Base-by-base conservation (phyloP, 2,797 vertebrate genomes). In the Tokudaia tokunoshimensis region DNA sequence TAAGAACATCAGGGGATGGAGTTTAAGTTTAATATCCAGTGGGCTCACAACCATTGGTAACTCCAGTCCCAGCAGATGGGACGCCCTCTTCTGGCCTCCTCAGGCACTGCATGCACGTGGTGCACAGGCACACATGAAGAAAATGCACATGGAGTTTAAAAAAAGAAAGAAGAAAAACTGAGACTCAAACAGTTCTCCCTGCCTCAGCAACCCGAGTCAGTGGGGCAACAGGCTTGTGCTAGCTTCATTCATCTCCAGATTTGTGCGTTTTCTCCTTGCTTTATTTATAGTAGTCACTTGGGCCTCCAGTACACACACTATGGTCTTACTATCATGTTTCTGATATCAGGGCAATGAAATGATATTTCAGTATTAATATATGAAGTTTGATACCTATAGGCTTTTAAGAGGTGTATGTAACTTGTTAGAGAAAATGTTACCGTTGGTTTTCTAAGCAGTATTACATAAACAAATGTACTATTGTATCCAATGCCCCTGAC, bases 401-500 rank as follows among this genome's bases (percentile, higher is more conserved):
- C 15, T 80, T 92, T 41, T 91, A 37, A 61, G 19, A 75, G 34
- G 37, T 79, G 15, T 10, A 75, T 52, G 55, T 7, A 37, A 79
- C 76, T 96, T 95, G 70, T 76, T 55, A 80, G 17, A 91, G 67
- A 44, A 6, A 11, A 26, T 41, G 79, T 44, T 83, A 31, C 14
- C 44, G 12, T 61, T 83, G 26, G 31, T 81, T 95, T 86, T 24
- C 50, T 59, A 22, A 88, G 47, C 55, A 15, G 86, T 84, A 52
- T 83, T 67, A 67, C 31, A 47, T 52, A 76, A 94, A 86, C 22
- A 52, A 15, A 19, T 59, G 63, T 8, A 17, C 7, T 87, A 75
- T 78, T 92, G 24, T 94, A 17, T 41, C 75, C 80, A 70, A 44
- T 70, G 13, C n/a, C 59, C 92, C 94, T 91, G 92, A 44, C 44